These are phyloP conservation scores for Tiliacea citrago DNA, from an alignment of 2,888 invertebrate genomes.

Conservation along the genomic window DNA sequence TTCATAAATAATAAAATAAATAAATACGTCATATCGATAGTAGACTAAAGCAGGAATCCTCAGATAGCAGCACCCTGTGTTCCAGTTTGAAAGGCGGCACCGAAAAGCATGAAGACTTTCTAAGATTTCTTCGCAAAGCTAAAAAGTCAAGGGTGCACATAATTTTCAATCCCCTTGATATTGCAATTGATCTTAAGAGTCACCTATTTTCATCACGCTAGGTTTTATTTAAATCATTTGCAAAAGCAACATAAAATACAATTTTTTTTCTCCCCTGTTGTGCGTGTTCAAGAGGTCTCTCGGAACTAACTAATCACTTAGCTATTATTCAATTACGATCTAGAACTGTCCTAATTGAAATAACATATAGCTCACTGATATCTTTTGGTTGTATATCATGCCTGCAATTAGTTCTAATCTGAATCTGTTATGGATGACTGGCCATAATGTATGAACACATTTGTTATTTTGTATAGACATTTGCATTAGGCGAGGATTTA, in stretches of 20 bases:
- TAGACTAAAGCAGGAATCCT: neutral
- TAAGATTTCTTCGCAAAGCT: neutral
- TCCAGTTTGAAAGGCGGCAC: neutral
- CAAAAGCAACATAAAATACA: neutral
- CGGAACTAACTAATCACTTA: neutral
- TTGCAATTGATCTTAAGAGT: neutral
- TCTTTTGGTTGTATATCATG: constrained; percentile 67
- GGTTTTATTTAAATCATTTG: neutral
- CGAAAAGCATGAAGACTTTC: neutral
- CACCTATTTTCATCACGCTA: no score
- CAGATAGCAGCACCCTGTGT: neutral
- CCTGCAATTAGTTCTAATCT: constrained; percentile 72
- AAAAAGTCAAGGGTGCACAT: neutral
- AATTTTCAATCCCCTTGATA: neutral
- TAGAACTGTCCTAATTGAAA: constrained; percentile 53
- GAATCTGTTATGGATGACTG: constrained; percentile 69
- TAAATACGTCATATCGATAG: neutral
- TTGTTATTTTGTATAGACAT: constrained; percentile 43
- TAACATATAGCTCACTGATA: constrained; percentile 57
- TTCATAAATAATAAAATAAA: no score
- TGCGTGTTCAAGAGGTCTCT: neutral
- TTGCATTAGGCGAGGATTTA: constrained; percentile 41
- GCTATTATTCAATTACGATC: constrained; percentile 20
- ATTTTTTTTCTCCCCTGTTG: no score
- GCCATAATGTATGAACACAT: constrained; percentile 55